Conservation (phyloP, 2,888 invertebrate species). For the Glaucopsyche alexis region DNA sequence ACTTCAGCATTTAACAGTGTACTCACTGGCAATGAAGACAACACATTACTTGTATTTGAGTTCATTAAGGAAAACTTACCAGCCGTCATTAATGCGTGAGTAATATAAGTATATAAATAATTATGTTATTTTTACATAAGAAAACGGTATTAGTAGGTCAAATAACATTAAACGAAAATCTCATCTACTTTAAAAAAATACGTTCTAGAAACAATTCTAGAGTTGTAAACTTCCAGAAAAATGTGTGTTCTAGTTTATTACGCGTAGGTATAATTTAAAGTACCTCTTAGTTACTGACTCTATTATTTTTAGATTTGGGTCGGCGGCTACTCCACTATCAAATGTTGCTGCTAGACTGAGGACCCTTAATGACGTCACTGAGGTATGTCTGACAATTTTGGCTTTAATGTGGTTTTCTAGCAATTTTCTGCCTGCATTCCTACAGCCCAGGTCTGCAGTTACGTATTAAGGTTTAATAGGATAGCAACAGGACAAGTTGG, state of each 20-base stretch:
- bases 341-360: constrained; percentile 19
- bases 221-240: no score
- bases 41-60: constrained; percentile 2
- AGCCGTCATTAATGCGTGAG: constrained; percentile 8
- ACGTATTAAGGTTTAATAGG: no score
- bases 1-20: constrained; percentile 20
- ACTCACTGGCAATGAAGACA: constrained; percentile 18
- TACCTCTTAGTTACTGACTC: no score
- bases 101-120: neutral
- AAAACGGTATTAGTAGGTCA: no score
- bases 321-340: constrained; percentile 22
- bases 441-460: no score
- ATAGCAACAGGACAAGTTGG: no score
- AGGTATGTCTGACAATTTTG: neutral
- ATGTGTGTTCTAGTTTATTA: no score
- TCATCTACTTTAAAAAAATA: no score
- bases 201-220: no score
- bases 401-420: neutral
- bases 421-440: neutral
- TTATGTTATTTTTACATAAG: neutral
- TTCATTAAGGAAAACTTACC: neutral
- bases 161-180: no score
- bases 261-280: no score
- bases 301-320: constrained; percentile 5
- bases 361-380: neutral